Conservation (phyloP, 1,140 invertebrate species). For the Lepidotrigona ventralis region DNA sequence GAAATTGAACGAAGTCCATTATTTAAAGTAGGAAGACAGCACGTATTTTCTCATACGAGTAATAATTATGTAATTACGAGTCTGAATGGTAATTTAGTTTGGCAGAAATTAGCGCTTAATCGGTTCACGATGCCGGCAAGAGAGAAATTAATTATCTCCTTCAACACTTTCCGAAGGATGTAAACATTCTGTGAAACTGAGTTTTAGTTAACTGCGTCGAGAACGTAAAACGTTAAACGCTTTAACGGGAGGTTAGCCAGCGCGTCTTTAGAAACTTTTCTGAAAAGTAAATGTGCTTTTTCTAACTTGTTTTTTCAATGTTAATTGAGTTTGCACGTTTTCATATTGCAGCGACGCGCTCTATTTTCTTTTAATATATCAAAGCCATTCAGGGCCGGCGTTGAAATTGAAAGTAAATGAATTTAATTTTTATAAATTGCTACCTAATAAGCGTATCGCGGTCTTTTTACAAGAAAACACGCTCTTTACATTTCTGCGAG, state of each 20-base stretch:
- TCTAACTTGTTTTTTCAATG: constrained; percentile 1
- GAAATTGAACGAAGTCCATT: background rate
- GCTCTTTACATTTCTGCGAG: background rate
- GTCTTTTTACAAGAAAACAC: background rate
- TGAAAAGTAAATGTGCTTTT: constrained; percentile 10
- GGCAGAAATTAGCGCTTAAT: background rate
- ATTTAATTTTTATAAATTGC: background rate
- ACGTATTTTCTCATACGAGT: background rate
- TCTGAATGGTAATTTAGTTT: background rate
- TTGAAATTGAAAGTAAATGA: background rate
- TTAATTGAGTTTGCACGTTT: constrained; percentile 6
- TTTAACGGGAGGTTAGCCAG: background rate
- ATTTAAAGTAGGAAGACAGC: background rate
- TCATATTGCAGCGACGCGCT: background rate
- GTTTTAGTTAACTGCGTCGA: constrained; percentile 11
- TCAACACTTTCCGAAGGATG: background rate
- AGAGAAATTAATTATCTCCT: constrained; percentile 5
- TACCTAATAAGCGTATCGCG: background rate
- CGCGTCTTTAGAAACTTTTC: background rate
- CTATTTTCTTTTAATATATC: background rate
- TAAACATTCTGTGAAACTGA: constrained; percentile 8
- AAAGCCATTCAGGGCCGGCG: background rate
- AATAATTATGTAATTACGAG: background rate
- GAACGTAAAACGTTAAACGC: constrained; percentile 1
- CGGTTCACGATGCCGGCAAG: background rate